These are phyloP conservation scores for Acrossocheilus wenchowensis DNA, from an alignment of 2,797 vertebrate species.

Conservation along the genomic window DNA sequence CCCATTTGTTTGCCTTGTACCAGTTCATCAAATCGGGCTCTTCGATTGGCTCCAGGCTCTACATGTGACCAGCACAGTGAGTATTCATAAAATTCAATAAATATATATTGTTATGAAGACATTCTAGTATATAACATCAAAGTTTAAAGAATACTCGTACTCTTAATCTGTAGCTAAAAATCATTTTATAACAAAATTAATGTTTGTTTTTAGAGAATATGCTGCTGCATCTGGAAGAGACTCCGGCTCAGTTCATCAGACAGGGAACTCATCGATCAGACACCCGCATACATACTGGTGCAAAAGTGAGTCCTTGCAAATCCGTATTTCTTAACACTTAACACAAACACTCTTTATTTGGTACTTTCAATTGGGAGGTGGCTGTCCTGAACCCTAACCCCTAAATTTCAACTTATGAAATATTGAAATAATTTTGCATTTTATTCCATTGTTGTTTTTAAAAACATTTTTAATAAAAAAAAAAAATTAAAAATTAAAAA, in stretches of 20 bases:
- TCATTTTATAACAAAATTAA: not conserved
- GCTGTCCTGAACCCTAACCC: too few species aligned
- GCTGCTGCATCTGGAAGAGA: constrained; percentile 70
- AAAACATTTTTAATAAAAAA: too few species aligned
- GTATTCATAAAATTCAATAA: constrained; percentile 34
- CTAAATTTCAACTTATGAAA: too few species aligned
- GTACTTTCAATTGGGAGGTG: too few species aligned
- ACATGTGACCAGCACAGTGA: constrained; percentile 82
- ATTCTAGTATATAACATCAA: not conserved
- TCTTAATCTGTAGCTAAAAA: not conserved
- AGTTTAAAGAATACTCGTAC: too few species aligned
- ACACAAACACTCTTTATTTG: too few species aligned
- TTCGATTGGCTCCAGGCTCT: constrained; percentile 73
- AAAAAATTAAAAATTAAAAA: too few species aligned
- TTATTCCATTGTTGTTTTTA: too few species aligned
- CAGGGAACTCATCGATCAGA: constrained; percentile 56
- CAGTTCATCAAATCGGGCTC: constrained; percentile 76
- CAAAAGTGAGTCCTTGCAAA: constrained; percentile 71
- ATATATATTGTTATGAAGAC: not conserved
- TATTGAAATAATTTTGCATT: too few species aligned
- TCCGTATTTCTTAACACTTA: too few species aligned
- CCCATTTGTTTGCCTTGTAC: constrained; percentile 87
- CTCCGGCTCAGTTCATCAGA: constrained; percentile 75
- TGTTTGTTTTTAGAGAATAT: constrained; percentile 69
- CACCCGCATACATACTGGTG: constrained; percentile 77